Evolutionary conservation across 1,140 invertebrate genomes (phyloP), one percentile per base, ranked within the genome.

Genomic region (Philotrypesis tridentata): DNA sequence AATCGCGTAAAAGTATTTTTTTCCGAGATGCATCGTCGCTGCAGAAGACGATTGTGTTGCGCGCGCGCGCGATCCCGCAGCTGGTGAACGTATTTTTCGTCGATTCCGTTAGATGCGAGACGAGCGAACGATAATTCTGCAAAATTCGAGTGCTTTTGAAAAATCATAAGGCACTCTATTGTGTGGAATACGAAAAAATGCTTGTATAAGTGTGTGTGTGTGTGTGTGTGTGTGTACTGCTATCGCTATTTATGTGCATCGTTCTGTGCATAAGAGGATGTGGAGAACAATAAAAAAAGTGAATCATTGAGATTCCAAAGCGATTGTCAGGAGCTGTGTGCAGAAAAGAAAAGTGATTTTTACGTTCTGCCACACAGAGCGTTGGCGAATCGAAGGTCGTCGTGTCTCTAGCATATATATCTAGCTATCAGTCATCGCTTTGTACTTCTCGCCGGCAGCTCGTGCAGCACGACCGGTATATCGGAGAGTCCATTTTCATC

Each of bases 251-350:
- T n/a, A n/a, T n/a, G n/a, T n/a, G n/a, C n/a, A n/a, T n/a, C n/a
- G n/a, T n/a, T n/a, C n/a, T n/a, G n/a, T n/a, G n/a, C n/a, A n/a
- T n/a, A n/a, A n/a, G n/a, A n/a, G n/a, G n/a, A n/a, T n/a, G n/a
- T n/a, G n/a, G 40, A 43, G 40, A 43, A 43, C 23, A 25, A 68
- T 31, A 31, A 68, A 29, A 17, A 68, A 31, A 7, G 23, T n/a
- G 27, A 5, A 27, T 60, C 43, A 79, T 79, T 79, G 67, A 40
- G 25, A 79, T 79, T 79, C 67, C 29, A n/a, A 60, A 37, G 67
- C 21, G 43, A 71, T 55, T 55, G 29, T 67, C 25, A n/a, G 27
- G 33, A 43, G 37, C 2, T 11, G 37, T 11, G 27, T 0, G 7
- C n/a, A 27, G 43, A 43, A 29, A 17, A 37, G 48, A 14, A 71